Percentiles rank a stretch among this genome's conserved stretches.
Conservation (phyloP, 2,888 invertebrate species). For the Cremastinae sp. region DNA sequence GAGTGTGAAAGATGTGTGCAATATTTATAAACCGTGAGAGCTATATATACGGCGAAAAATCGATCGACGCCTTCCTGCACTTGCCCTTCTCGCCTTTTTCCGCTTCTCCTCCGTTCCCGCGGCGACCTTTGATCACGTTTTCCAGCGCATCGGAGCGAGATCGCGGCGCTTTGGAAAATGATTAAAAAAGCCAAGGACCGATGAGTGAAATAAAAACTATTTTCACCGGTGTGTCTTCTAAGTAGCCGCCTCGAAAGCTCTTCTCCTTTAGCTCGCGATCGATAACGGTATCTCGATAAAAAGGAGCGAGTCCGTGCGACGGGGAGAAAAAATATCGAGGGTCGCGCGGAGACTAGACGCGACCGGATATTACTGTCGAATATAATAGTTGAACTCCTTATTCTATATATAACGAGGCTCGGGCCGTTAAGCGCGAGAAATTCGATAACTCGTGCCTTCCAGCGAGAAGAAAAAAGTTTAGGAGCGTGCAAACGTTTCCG, state of each 20-base stretch:
- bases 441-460: slow-evolving; percentile 12
- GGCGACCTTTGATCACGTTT: slow-evolving; percentile 45
- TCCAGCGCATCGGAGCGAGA: slow-evolving; percentile 14
- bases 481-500: neutral
- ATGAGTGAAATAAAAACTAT: neutral
- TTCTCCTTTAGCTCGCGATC: too few species aligned
- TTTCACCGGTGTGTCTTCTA: neutral
- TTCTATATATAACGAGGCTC: too few species aligned
- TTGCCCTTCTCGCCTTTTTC: slow-evolving; percentile 39
- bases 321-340: neutral
- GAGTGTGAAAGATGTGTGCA: slow-evolving; percentile 8
- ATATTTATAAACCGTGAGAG: slow-evolving; percentile 31
- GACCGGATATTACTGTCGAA: neutral
- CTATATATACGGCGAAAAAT: slow-evolving; percentile 47
- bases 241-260: slow-evolving; percentile 7
- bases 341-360: neutral
- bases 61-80: slow-evolving; percentile 43
- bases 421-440: slow-evolving; percentile 25
- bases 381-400: neutral
- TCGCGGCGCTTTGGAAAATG: slow-evolving; percentile 34
- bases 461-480: neutral
- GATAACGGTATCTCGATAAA: neutral
- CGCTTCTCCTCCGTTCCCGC: slow-evolving; percentile 11
- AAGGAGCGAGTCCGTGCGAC: neutral
- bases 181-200: neutral